Percentiles rank a stretch among this genome's conserved stretches.
Evolutionary conservation across 64 coral and sea anemone species (phyloP).

Genomic region (Montipora capricornis): DNA sequence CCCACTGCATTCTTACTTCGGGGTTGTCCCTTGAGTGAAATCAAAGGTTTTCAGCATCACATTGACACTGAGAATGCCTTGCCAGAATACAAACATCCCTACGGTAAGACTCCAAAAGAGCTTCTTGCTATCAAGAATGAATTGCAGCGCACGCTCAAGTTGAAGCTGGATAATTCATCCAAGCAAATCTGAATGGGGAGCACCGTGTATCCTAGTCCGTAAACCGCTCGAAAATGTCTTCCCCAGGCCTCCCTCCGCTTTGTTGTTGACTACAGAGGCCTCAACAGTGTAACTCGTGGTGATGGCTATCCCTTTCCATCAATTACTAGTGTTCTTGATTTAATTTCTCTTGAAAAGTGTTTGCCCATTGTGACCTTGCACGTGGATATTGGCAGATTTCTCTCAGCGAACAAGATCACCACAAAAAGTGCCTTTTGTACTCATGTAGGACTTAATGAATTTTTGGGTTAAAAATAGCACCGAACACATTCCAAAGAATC

Average conservation of each 20-base stretch:
- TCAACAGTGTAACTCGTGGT: constrained; percentile 28
- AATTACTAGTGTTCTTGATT: constrained; percentile 37
- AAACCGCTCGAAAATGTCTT: constrained; percentile 49
- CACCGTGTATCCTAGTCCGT: constrained; percentile 50
- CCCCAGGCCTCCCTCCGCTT: constrained; percentile 56
- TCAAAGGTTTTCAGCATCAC: neutral
- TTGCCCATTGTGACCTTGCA: neutral
- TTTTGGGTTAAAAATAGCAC: too few species aligned
- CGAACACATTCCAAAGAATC: too few species aligned
- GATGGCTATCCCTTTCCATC: constrained; percentile 34
- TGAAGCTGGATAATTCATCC: constrained; percentile 60
- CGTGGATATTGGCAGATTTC: constrained; percentile 48
- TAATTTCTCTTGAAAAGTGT: neutral
- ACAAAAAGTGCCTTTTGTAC: constrained; percentile 29
- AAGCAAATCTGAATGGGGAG: constrained; percentile 63
- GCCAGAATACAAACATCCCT: too few species aligned
- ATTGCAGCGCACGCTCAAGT: constrained; percentile 58
- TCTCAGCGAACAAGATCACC: neutral
- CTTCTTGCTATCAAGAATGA: constrained; percentile 43
- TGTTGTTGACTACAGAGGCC: constrained; percentile 56
- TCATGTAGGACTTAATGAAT: neutral
- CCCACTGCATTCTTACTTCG: too few species aligned
- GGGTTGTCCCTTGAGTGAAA: too few species aligned
- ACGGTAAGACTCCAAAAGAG: constrained; percentile 58
- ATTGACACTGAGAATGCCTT: constrained; percentile 54